Percentiles rank a stretch among this genome's conserved stretches.
These are phyloP conservation scores for Sapajus apella DNA, from an alignment of 2,113 vertebrate genomes.

Conservation along the genomic window DNA sequence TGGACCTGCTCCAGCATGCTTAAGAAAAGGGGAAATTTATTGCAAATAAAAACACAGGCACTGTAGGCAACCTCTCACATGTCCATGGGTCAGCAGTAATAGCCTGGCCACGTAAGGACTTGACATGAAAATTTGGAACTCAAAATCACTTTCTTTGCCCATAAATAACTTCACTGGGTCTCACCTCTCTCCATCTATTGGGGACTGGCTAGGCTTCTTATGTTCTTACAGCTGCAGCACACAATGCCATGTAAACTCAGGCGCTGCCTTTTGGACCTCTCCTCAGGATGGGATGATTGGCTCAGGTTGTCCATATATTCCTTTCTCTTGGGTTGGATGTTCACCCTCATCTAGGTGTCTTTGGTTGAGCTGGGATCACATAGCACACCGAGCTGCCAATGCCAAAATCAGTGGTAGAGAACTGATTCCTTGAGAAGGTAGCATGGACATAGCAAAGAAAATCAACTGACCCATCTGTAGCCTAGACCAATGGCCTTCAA, in stretches of 20 bases:
- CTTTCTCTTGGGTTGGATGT: not conserved
- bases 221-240: not conserved
- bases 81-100: not conserved
- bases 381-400: not conserved
- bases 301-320: not conserved
- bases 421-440: not conserved
- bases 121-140: not conserved
- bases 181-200: not conserved
- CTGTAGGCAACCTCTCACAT: not conserved
- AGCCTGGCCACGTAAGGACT: not conserved
- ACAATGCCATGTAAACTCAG: not conserved
- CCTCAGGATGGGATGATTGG: not conserved
- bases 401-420: not conserved
- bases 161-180: not conserved
- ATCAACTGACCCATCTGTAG: not conserved
- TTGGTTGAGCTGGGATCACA: not conserved
- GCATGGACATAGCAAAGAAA: not conserved
- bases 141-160: not conserved
- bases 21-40: not conserved
- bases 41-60: not conserved
- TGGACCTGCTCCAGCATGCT: not conserved
- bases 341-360: not conserved
- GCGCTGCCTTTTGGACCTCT: not conserved
- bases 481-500: not conserved
- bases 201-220: not conserved